Evolutionary conservation across 2,113 vertebrate species (phyloP).

Genomic region (Cynopterus brachyotis): DNA sequence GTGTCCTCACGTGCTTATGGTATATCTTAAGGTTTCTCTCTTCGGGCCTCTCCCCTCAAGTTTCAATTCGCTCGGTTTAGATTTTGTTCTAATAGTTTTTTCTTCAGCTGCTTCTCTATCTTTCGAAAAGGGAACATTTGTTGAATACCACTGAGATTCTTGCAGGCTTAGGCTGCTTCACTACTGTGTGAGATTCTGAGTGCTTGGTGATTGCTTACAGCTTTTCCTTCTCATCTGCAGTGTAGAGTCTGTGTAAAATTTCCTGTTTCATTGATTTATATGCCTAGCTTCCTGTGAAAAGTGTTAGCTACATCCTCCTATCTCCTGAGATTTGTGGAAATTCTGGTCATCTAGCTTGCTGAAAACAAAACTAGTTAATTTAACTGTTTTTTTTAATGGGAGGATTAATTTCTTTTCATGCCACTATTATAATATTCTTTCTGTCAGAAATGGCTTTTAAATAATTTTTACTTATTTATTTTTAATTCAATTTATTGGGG

Average conservation of each 20-base stretch:
- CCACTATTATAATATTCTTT: background rate
- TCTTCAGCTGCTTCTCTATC: background rate
- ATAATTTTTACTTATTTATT: background rate
- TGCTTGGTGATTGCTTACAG: background rate
- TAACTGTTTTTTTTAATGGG: background rate
- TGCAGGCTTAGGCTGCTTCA: background rate
- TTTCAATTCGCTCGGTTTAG: background rate
- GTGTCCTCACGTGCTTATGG: background rate
- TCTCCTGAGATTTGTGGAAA: background rate
- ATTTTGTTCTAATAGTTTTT: background rate
- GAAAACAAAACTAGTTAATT: background rate
- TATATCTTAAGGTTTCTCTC: background rate
- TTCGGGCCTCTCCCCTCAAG: background rate
- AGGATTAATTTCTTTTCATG: background rate
- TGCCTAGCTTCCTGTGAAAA: background rate
- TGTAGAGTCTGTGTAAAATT: background rate
- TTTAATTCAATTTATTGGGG: background rate
- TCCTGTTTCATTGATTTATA: background rate
- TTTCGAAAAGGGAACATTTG: background rate
- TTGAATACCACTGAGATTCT: background rate
- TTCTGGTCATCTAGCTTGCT: background rate
- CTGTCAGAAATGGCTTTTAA: background rate
- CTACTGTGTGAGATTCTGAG: background rate
- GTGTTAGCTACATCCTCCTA: background rate
- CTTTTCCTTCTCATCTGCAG: background rate